These are phyloP conservation scores for Chelon labrosus DNA, from an alignment of 2,797 vertebrate species.

Conservation along the genomic window DNA sequence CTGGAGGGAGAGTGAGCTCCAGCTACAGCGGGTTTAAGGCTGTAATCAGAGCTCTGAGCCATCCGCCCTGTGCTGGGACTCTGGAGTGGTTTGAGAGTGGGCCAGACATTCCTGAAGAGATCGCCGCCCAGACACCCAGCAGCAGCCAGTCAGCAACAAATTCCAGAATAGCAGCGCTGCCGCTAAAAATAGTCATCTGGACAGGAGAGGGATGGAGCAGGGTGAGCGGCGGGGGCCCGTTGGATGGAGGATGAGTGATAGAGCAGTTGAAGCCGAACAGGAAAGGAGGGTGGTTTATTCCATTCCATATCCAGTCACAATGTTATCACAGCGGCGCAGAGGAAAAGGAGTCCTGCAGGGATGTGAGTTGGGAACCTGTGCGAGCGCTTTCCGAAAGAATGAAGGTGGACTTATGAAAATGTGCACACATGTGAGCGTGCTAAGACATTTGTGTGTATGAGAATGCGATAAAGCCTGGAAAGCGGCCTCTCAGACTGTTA, in stretches of 20 bases:
- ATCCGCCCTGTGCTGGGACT: conserved; percentile 86
- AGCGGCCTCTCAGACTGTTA: conserved; percentile 61
- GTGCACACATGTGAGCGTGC: conserved; percentile 27
- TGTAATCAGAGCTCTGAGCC: conserved; percentile 87
- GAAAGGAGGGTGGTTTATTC: conserved; percentile 76
- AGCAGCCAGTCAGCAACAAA: conserved; percentile 93
- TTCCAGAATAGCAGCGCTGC: conserved; percentile 93
- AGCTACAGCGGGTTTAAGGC: conserved; percentile 64
- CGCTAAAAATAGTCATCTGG: conserved; percentile 87
- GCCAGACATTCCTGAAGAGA: conserved; percentile 97
- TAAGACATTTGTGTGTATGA: conserved; percentile 38
- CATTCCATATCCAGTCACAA: conserved; percentile 81
- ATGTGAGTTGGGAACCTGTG: conserved; percentile 57
- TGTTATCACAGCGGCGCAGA: conserved; percentile 81
- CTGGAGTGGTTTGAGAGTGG: conserved; percentile 91
- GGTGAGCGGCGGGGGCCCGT: conserved; percentile 50
- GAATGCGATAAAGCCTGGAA: conserved; percentile 39
- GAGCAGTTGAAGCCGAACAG: conserved; percentile 71
- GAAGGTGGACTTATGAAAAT: conserved; percentile 46
- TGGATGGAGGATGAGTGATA: conserved; percentile 73
- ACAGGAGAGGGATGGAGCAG: conserved; percentile 73
- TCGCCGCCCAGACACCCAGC: conserved; percentile 92
- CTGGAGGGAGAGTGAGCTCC: conserved; percentile 44
- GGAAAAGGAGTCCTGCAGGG: conserved; percentile 77
- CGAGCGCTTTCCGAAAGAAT: conserved; percentile 49